Conservation (phyloP, 2,113 vertebrate species). For the Anarrhichthys ocellatus region DNA sequence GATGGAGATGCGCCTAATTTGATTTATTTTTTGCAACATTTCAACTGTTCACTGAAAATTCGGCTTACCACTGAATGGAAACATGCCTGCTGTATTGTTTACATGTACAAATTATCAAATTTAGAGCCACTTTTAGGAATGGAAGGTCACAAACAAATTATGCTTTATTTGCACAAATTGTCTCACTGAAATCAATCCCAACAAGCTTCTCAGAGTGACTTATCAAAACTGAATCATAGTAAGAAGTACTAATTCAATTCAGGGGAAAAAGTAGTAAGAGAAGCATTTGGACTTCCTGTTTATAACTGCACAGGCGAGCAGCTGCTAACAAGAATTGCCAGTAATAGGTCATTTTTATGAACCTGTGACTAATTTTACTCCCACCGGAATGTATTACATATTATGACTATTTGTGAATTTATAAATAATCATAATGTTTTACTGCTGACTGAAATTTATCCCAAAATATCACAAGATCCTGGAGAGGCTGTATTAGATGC, state of each 20-base stretch:
- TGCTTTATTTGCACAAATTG: too few species aligned
- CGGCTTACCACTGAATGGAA: background rate
- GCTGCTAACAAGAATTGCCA: background rate
- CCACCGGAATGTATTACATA: background rate
- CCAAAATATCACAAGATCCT: slow-evolving; percentile 2
- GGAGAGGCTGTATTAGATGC: background rate
- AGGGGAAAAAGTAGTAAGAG: background rate
- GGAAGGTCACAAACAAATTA: background rate
- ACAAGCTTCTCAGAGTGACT: background rate
- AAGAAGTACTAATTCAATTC: background rate
- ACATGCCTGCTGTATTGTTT: background rate
- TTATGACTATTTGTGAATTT: background rate
- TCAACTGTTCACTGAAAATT: background rate
- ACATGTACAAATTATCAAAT: background rate
- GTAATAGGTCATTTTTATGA: background rate
- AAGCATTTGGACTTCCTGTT: background rate
- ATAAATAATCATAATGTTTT: background rate
- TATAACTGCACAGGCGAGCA: background rate
- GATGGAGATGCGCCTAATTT: background rate
- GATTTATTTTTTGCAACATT: background rate
- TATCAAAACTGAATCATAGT: too few species aligned
- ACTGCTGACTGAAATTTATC: too few species aligned
- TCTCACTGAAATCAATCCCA: background rate
- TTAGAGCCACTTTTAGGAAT: background rate
- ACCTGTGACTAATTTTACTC: background rate